phyloP scores from a whole-genome alignment of 1,140 invertebrate genomes.

The Rhynchophorus ferrugineus region DNA sequence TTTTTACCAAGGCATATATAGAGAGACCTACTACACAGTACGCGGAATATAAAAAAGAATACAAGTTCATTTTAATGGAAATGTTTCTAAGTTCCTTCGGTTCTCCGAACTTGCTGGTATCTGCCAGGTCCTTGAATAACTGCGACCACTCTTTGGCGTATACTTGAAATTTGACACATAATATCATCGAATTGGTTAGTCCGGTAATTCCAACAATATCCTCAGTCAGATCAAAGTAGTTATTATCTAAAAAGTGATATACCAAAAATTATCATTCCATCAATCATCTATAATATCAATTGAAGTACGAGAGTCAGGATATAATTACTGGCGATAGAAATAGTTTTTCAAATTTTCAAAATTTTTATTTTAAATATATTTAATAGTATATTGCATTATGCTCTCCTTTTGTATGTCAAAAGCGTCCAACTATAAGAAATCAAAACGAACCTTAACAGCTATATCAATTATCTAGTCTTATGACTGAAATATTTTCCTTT shows the following conservation, averaged over 20 bases:
- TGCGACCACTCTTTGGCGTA: constrained; percentile 10
- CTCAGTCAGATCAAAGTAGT: constrained; percentile 9
- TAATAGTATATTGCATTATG: no score
- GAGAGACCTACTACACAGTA: constrained; percentile 6
- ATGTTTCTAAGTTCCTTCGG: neutral
- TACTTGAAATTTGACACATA: constrained; percentile 8
- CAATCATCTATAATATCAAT: no score
- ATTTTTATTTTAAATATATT: no score
- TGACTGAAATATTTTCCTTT: no score
- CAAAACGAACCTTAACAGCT: no score
- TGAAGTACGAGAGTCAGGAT: constrained; percentile 4
- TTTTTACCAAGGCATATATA: constrained; percentile 2
- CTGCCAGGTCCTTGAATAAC: constrained; percentile 5
- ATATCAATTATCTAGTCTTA: no score
- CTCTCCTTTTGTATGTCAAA: no score
- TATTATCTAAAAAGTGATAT: constrained; percentile 2
- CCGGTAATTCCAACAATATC: constrained; percentile 12
- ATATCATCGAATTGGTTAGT: constrained; percentile 5
- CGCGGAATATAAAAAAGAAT: constrained; percentile 3
- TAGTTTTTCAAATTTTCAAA: neutral
- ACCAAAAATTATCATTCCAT: neutral
- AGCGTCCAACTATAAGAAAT: no score
- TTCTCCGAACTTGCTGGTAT: constrained; percentile 7
- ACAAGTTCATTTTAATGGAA: constrained; percentile 1
- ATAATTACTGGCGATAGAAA: constrained; percentile 6